A percentile compares a stretch with the other conserved stretches of the same genome.
Conservation (phyloP, 1,140 invertebrate species). For the Papilio polytes region DNA sequence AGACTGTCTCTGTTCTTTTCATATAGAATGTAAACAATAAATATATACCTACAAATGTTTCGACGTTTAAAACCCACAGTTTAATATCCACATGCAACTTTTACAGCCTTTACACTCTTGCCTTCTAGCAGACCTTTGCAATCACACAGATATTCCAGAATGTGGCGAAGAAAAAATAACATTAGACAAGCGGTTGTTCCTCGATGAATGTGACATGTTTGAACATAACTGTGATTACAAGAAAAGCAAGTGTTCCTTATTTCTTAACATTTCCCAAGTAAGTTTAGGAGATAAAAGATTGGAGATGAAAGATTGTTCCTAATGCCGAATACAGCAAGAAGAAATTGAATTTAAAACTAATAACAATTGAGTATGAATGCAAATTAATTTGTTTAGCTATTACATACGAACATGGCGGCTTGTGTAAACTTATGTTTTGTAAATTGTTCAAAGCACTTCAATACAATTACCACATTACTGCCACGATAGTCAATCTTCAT, state of each 20-base stretch:
- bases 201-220: conserved; percentile 64
- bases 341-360: no score
- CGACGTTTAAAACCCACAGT: no score
- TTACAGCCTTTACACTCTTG: conserved; percentile 59
- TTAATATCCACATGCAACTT: background rate
- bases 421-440: background rate
- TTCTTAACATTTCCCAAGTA: background rate
- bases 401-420: background rate
- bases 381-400: background rate
- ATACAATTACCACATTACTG: background rate
- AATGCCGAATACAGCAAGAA: no score
- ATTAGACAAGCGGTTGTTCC: conserved; percentile 50
- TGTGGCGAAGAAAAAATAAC: conserved; percentile 53
- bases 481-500: background rate
- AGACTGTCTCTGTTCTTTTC: no score
- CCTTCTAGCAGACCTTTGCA: conserved; percentile 61
- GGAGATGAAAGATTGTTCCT: no score
- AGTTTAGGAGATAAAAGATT: background rate
- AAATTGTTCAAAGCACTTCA: background rate
- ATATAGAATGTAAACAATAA: no score
- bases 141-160: conserved; percentile 63
- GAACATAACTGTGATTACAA: conserved; percentile 66
- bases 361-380: no score
- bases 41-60: no score
- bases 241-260: conserved; percentile 47